These are phyloP conservation scores for Microplitis mediator DNA, from an alignment of 1,140 invertebrate genomes.

Conservation along the genomic window DNA sequence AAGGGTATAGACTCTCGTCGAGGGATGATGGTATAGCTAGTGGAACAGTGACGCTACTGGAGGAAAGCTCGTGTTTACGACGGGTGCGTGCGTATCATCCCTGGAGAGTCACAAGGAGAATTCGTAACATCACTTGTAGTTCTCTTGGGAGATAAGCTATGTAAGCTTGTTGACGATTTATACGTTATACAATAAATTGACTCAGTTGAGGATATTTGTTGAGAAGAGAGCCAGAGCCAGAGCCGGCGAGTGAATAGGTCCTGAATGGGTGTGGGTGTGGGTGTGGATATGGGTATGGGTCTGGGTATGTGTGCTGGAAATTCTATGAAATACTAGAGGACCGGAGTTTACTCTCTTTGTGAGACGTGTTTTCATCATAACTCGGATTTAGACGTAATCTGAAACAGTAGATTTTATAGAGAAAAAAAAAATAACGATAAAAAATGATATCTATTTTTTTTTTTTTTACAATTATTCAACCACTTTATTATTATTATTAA, in stretches of 20 bases:
- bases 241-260: background rate
- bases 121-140: background rate
- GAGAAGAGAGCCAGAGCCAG: background rate
- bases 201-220: background rate
- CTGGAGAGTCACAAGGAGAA: slow-evolving; percentile 6
- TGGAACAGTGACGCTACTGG: background rate
- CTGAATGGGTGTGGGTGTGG: no score
- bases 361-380: no score
- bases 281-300: no score
- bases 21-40: no score
- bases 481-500: no score
- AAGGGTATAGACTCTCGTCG: no score
- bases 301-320: background rate
- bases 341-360: background rate
- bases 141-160: background rate
- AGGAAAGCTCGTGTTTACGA: slow-evolving; percentile 5
- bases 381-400: background rate
- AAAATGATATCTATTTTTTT: no score
- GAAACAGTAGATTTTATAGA: no score
- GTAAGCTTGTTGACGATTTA: slow-evolving; percentile 6
- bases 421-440: no score
- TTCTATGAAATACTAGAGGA: background rate
- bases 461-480: no score
- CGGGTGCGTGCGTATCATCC: background rate
- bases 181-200: background rate